phyloP scores from a whole-genome alignment of 2,113 vertebrate genomes.

The Cranoglanis bouderius region DNA sequence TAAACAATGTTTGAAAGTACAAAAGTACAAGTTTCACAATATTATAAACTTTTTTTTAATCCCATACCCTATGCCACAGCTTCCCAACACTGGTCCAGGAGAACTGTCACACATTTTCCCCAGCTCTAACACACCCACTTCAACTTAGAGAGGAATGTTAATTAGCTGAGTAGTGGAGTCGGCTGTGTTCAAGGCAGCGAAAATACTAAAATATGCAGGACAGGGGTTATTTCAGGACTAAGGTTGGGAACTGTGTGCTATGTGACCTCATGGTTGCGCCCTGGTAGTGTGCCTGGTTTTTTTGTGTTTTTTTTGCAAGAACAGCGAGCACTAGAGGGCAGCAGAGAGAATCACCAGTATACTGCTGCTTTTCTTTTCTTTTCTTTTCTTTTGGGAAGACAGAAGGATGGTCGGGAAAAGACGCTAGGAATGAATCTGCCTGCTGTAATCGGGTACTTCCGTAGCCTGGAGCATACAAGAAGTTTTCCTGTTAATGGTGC shows the following conservation, averaged over 20 bases:
- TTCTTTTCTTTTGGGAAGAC: neutral
- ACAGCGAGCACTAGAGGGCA: constrained; percentile 15
- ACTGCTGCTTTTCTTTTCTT: neutral
- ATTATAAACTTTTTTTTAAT: neutral
- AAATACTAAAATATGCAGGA: neutral
- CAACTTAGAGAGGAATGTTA: neutral
- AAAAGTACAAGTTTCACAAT: neutral
- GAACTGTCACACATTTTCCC: too few relatives aligned
- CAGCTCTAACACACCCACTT: neutral
- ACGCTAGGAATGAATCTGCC: constrained; percentile 27
- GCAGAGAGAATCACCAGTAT: neutral
- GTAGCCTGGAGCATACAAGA: constrained; percentile 38
- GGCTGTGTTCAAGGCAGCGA: too few relatives aligned
- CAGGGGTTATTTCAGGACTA: neutral
- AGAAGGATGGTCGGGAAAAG: constrained; percentile 26
- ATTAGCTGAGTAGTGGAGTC: neutral
- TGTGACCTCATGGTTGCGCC: neutral
- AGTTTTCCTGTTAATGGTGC: neutral
- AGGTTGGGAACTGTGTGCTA: neutral
- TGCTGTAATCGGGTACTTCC: constrained; percentile 53
- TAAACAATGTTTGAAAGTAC: neutral
- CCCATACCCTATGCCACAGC: neutral
- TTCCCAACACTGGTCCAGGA: neutral
- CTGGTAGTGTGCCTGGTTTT: neutral
- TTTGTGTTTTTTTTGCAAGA: too few relatives aligned